Conservation (phyloP, 53 echinoderm and acorn worm species). For the Henricia sp. region DNA sequence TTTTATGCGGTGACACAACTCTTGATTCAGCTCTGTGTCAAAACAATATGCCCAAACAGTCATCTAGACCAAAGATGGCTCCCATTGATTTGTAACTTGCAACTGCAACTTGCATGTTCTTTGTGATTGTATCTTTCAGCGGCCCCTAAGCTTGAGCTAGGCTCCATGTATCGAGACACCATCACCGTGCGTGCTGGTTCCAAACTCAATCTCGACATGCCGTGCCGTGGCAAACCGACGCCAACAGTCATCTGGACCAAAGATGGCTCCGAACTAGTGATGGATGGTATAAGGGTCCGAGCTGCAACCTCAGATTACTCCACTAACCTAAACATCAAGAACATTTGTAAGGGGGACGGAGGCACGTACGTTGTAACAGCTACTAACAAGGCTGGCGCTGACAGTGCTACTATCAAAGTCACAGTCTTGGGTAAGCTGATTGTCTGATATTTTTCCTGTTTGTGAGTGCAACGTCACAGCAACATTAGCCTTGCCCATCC, state of each 20-base stretch:
- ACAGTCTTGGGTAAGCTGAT: slow-evolving; percentile 84
- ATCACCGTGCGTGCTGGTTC: slow-evolving; percentile 81
- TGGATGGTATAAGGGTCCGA: slow-evolving; percentile 64
- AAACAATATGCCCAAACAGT: too few relatives aligned
- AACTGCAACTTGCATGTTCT: too few relatives aligned
- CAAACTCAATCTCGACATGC: slow-evolving; percentile 82
- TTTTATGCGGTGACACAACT: too few relatives aligned
- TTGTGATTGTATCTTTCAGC: slow-evolving; percentile 32
- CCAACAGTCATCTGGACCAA: slow-evolving; percentile 82
- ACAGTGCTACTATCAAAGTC: slow-evolving; percentile 84
- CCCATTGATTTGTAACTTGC: too few relatives aligned
- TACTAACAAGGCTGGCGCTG: slow-evolving; percentile 86
- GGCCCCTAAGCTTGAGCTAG: slow-evolving; percentile 87
- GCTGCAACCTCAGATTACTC: slow-evolving; percentile 65
- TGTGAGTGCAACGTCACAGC: not conserved
- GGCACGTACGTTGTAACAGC: slow-evolving; percentile 81
- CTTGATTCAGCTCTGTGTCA: too few relatives aligned
- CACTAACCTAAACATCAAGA: slow-evolving; percentile 77
- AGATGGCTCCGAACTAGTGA: slow-evolving; percentile 61
- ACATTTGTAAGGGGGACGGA: slow-evolving; percentile 67
- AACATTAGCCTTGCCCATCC: too few relatives aligned
- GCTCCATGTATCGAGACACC: slow-evolving; percentile 67
- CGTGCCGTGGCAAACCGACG: slow-evolving; percentile 83
- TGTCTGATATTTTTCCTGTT: not conserved
- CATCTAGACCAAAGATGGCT: too few relatives aligned